These are phyloP conservation scores for Buceros bicornis DNA, from an alignment of 2,797 vertebrate genomes.

Conservation along the genomic window DNA sequence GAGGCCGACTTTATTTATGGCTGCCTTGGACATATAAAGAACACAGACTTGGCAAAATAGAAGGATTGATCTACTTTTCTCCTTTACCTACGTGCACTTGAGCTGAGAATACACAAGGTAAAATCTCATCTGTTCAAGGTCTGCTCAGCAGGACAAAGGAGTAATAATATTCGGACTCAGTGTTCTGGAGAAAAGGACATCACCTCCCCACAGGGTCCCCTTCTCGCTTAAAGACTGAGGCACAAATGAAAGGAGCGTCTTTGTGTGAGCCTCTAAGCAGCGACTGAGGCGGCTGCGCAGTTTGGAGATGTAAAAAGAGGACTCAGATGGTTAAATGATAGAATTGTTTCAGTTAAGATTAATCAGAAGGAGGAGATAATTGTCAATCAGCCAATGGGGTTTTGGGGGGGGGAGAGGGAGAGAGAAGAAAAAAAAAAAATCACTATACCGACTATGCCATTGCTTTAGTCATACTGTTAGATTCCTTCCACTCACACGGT, in stretches of 20 bases:
- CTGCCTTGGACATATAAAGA: not conserved
- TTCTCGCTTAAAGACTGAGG: not conserved
- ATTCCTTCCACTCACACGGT: not conserved
- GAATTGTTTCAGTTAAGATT: not conserved
- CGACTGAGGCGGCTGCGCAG: not conserved
- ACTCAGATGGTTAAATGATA: not conserved
- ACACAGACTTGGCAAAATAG: not conserved
- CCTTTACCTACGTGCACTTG: not conserved
- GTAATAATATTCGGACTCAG: not conserved
- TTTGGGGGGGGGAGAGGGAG: fast-evolving
- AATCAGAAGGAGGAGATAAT: not conserved
- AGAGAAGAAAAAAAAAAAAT: not conserved
- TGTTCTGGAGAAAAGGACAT: not conserved
- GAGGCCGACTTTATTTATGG: not conserved
- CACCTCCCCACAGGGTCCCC: not conserved
- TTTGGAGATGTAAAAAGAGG: not conserved
- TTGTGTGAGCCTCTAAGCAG: not conserved
- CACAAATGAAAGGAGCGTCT: not conserved
- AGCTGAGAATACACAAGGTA: not conserved
- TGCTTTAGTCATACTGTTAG: not conserved
- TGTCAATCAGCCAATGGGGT: not conserved
- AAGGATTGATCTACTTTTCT: constrained; percentile 17
- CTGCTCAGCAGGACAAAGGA: not conserved
- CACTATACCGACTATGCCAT: not conserved
- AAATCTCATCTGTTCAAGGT: not conserved